Conservation (phyloP, 1,140 invertebrate genomes). For the Ephestia elutella region DNA sequence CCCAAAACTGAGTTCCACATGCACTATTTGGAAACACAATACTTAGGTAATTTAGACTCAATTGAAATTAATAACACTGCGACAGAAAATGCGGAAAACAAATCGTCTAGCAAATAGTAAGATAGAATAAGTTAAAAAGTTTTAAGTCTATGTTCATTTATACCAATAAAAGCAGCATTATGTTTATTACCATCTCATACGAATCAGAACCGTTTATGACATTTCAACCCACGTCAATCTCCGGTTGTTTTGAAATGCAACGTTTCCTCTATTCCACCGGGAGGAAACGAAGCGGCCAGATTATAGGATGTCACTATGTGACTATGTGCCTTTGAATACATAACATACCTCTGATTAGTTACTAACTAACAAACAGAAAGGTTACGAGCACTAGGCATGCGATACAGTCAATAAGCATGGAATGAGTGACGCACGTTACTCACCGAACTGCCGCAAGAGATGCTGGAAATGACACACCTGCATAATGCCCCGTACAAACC, state of each 20-base stretch:
- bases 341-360: background rate
- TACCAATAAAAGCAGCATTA: background rate
- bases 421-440: slow-evolving; percentile 42
- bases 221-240: background rate
- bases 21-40: too few species aligned
- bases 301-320: background rate
- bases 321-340: background rate
- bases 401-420: slow-evolving; percentile 24
- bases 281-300: background rate
- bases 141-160: background rate
- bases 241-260: background rate
- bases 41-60: too few species aligned
- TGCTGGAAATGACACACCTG: slow-evolving; percentile 76
- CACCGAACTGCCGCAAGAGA: slow-evolving; percentile 72
- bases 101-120: background rate
- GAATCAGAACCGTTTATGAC: background rate
- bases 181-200: background rate
- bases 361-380: background rate
- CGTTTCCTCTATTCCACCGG: background rate
- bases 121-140: too few species aligned
- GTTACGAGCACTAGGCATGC: background rate
- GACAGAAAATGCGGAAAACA: background rate
- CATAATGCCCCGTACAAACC: slow-evolving; percentile 65
- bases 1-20: too few species aligned
- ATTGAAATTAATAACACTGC: background rate